Percentiles rank a stretch among this genome's conserved stretches.
Evolutionary conservation across 2,797 vertebrate genomes (phyloP).

Genomic region (Sebastes diploproa): DNA sequence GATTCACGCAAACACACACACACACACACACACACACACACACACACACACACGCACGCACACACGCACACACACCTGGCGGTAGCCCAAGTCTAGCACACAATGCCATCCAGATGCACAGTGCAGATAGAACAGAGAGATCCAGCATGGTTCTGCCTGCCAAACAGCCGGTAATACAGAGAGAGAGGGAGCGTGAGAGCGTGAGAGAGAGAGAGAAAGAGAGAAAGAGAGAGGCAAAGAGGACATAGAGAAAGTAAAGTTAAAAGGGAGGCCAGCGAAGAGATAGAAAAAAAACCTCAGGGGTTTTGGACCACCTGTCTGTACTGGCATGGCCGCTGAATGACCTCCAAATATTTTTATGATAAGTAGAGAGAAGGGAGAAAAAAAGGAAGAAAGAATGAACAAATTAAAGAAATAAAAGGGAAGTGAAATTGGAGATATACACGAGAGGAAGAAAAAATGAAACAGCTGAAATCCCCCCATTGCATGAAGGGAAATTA

Average conservation of each 20-base stretch:
- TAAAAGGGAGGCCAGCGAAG: constrained; percentile 28
- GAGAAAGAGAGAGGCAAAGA: constrained; percentile 29
- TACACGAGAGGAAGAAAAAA: constrained; percentile 59
- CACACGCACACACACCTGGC: constrained; percentile 61
- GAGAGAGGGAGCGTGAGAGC: not conserved
- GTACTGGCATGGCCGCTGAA: constrained; percentile 50
- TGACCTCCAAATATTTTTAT: constrained; percentile 64
- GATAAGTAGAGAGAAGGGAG: constrained; percentile 8
- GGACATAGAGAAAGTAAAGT: constrained; percentile 24
- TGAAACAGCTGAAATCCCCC: constrained; percentile 67
- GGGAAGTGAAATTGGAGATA: constrained; percentile 36
- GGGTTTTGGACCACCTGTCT: constrained; percentile 69
- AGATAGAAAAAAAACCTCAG: constrained; percentile 44
- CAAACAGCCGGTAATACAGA: constrained; percentile 66
- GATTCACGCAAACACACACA: no score
- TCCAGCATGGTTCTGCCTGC: constrained; percentile 69
- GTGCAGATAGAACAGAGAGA: constrained; percentile 74
- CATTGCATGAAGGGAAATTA: constrained; percentile 79
- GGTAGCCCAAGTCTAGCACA: constrained; percentile 71
- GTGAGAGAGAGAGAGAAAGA: not conserved
- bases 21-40: constrained; percentile 28
- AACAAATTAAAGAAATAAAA: not conserved
- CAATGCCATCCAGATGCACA: constrained; percentile 81
- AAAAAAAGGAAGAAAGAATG: not conserved
- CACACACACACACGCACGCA: not conserved